Conservation (phyloP, 2,797 vertebrate species). For the Cephalopachus bancanus region DNA sequence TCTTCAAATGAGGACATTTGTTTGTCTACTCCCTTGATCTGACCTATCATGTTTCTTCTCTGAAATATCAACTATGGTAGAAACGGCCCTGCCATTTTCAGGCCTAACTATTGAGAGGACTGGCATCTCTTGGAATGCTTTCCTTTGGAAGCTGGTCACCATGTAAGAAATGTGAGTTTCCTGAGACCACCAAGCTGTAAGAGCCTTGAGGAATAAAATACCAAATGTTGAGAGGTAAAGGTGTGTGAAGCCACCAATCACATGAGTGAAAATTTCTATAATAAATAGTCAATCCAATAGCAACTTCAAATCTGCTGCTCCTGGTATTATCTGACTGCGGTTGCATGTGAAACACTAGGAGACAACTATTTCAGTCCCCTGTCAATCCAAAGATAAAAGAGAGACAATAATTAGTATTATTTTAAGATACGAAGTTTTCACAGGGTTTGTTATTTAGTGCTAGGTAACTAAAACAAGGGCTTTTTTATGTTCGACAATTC, state of each 20-base stretch:
- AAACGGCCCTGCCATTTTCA: background rate
- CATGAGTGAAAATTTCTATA: background rate
- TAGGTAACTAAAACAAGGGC: background rate
- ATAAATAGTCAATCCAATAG: background rate
- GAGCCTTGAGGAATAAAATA: background rate
- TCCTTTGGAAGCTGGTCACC: background rate
- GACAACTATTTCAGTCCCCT: background rate
- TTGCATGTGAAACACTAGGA: background rate
- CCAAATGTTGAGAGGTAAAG: background rate
- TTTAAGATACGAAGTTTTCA: background rate
- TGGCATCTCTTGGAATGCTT: background rate
- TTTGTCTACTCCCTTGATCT: background rate
- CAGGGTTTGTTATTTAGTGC: background rate
- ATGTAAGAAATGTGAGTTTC: background rate
- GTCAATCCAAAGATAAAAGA: background rate
- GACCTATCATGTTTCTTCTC: background rate
- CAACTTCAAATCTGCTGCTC: background rate
- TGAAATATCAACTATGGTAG: background rate
- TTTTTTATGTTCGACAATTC: background rate
- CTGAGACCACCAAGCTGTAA: background rate
- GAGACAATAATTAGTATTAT: background rate
- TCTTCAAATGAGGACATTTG: background rate
- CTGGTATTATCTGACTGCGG: fast-evolving
- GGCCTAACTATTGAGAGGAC: background rate
- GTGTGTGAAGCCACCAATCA: background rate